Base-by-base conservation (phyloP, 2,888 invertebrate species). In the Ligdia adustata region DNA sequence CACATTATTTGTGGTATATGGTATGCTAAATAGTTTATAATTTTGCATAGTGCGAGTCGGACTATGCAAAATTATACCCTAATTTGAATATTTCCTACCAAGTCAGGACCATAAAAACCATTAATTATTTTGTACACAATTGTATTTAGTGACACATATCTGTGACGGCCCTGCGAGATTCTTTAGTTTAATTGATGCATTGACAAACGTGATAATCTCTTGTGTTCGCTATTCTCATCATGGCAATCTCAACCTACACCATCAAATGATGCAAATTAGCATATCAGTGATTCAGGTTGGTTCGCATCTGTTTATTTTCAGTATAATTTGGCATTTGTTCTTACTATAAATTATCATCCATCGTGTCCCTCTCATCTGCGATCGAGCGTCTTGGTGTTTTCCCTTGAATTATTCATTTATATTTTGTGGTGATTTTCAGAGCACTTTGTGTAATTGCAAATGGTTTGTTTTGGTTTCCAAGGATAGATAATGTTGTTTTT, bases 271-370 rank as follows among this genome's bases (percentile, higher is more conserved):
- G 61, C 52, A 64, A 72, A 79, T 79, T 77, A 74, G 63, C 77
- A 75, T 76, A 73, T 72, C 72, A 67, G 70, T 68, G 66, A 75
- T 74, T 75, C 70, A 71, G 69, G 72, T 72, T 60, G 62, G 34
- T 40, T 46, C 48, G 53, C 58, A 53, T 55, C 52, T 57, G 55
- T 55, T 60, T 60, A 57, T 52, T 52, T 45, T 41, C 39, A 42
- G 59, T 51, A 60, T 60, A 60, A 60, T 60, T 57, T 13, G 29
- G 42, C 57, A 41, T 43, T 60, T 55, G 45, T 37, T 20, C 22
- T 45, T n/a, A n/a, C n/a, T n/a, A n/a, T n/a, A n/a, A n/a, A n/a
- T n/a, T n/a, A n/a, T n/a, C n/a, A n/a, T n/a, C n/a, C n/a, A n/a
- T n/a, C n/a, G n/a, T n/a, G n/a, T n/a, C n/a, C 48, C 42, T 47